phyloP scores from a whole-genome alignment of 1,140 invertebrate genomes.

The Drosophila nannoptera region DNA sequence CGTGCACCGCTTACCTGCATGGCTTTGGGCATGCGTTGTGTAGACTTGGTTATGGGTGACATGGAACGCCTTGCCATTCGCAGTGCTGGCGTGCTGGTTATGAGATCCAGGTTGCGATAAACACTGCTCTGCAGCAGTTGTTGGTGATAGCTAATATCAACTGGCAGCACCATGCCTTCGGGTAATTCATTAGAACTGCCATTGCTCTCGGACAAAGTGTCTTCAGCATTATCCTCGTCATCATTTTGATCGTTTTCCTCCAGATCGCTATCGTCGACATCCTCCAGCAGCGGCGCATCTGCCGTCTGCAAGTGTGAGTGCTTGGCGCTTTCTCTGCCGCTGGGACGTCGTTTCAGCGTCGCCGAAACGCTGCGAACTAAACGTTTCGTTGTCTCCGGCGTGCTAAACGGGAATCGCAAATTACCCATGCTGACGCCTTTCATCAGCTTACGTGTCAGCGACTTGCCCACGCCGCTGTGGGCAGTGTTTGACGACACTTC shows the following conservation, averaged over 20 bases:
- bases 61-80: constrained; percentile 85
- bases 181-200: constrained; percentile 56
- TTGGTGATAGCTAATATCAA: constrained; percentile 51
- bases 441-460: constrained; percentile 73
- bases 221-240: constrained; percentile 44
- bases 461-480: constrained; percentile 52
- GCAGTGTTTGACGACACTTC: constrained; percentile 41
- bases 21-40: constrained; percentile 89
- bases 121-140: constrained; percentile 65
- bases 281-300: constrained; percentile 54
- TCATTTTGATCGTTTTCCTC: constrained; percentile 41
- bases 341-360: constrained; percentile 58
- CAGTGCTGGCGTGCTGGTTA: constrained; percentile 74
- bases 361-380: constrained; percentile 71
- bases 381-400: constrained; percentile 70
- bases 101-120: constrained; percentile 73
- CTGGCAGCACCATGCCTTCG: constrained; percentile 17
- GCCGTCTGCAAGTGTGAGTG: constrained; percentile 27
- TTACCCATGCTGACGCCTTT: constrained; percentile 78
- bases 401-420: constrained; percentile 70
- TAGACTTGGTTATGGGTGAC: constrained; percentile 91
- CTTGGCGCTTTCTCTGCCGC: constrained; percentile 50
- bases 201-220: constrained; percentile 56
- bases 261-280: constrained; percentile 58
- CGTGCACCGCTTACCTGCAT: constrained; percentile 86